Conservation (phyloP, 1,140 invertebrate genomes). For the Pseudomyrmex concolor region DNA sequence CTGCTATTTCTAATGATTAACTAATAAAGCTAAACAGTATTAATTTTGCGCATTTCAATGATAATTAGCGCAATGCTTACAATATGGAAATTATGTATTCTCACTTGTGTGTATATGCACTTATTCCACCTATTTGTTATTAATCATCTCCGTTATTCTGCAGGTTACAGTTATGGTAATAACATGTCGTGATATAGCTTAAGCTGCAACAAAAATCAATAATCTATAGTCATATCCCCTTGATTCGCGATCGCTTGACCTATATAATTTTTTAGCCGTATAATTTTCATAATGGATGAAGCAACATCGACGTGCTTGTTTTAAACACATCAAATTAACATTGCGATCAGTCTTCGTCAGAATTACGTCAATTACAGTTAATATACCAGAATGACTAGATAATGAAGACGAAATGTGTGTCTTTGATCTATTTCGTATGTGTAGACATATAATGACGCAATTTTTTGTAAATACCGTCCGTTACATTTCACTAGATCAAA, state of each 20-base stretch:
- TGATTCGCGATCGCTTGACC: constrained; percentile 61
- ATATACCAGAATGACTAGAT: constrained; percentile 10
- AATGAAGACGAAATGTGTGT: constrained; percentile 34
- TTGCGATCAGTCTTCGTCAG: constrained; percentile 43
- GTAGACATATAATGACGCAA: not conserved
- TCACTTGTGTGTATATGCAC: not conserved
- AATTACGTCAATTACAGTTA: constrained; percentile 55
- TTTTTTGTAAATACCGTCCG: not conserved
- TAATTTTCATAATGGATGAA: constrained; percentile 58
- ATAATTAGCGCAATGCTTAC: constrained; percentile 7
- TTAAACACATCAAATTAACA: constrained; percentile 54
- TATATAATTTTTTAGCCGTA: constrained; percentile 62
- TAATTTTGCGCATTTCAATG: not conserved
- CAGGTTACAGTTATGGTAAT: constrained; percentile 45
- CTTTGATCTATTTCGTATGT: not conserved
- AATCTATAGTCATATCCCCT: constrained; percentile 59
- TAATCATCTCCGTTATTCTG: constrained; percentile 21
- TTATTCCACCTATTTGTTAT: constrained; percentile 16
- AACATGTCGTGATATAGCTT: constrained; percentile 23
- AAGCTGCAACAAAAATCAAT: constrained; percentile 49
- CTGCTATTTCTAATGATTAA: not conserved
- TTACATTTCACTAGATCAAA: too few relatives aligned
- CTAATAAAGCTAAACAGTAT: not conserved
- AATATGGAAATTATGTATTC: constrained; percentile 16
- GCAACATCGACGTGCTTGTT: constrained; percentile 51